A percentile compares a stretch with the other conserved stretches of the same genome.
phyloP scores from a whole-genome alignment of 2,888 invertebrate species.

The Standfussiana lucernea region DNA sequence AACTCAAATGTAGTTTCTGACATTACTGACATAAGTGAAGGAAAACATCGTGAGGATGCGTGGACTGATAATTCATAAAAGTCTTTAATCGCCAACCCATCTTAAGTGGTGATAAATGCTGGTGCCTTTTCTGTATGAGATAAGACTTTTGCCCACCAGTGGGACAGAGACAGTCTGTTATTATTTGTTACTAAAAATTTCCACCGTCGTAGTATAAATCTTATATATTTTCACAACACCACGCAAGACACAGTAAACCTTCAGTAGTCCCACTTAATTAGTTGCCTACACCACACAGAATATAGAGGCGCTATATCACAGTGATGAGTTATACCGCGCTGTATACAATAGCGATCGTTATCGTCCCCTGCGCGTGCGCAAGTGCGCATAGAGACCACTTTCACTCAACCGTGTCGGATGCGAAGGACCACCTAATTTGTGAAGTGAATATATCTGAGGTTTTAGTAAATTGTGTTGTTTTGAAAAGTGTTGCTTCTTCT shows the following conservation, averaged over 20 bases:
- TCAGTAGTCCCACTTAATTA: constrained; percentile 49
- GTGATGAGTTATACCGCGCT: constrained; percentile 67
- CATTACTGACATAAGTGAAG: too few relatives aligned
- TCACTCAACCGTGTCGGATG: constrained; percentile 60
- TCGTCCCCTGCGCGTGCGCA: constrained; percentile 59
- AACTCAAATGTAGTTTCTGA: not conserved
- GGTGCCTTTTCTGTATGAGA: not conserved
- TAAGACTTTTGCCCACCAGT: not conserved
- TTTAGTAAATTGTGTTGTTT: constrained; percentile 28
- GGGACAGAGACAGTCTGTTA: not conserved
- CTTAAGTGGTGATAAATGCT: not conserved
- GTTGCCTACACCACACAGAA: constrained; percentile 33
- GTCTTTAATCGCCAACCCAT: not conserved
- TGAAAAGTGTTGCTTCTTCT: not conserved
- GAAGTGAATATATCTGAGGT: constrained; percentile 13
- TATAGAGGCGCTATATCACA: constrained; percentile 45
- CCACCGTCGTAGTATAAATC: not conserved
- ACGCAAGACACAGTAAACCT: constrained; percentile 5
- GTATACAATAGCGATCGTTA: constrained; percentile 69
- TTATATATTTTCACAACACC: not conserved
- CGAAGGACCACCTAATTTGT: constrained; percentile 61
- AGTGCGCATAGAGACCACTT: constrained; percentile 61
- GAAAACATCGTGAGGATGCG: not conserved
- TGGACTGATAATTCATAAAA: not conserved
- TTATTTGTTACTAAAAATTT: not conserved